Percentiles rank a stretch among this genome's conserved stretches.
Evolutionary conservation across 2,113 vertebrate species (phyloP).

Genomic region (Panurus biarmicus): DNA sequence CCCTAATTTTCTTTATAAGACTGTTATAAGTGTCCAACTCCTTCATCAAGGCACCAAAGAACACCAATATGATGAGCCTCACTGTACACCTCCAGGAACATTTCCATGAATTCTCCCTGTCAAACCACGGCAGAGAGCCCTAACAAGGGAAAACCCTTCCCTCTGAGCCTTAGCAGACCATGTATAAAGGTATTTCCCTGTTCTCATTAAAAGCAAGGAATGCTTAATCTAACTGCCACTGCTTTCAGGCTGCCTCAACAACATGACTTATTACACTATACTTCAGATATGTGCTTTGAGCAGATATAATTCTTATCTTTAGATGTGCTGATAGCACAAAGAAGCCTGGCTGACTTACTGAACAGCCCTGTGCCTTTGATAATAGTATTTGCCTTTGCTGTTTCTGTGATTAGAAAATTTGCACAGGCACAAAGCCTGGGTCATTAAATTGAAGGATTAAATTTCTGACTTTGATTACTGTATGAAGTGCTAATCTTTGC

Average conservation of each 20-base stretch:
- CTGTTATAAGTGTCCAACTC: not conserved
- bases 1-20: not conserved
- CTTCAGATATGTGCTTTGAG: not conserved
- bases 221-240: not conserved
- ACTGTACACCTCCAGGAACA: not conserved
- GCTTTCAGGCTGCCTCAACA: not conserved
- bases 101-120: not conserved
- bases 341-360: constrained; percentile 1
- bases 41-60: not conserved
- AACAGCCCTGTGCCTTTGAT: not conserved
- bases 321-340: constrained; percentile 40
- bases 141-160: not conserved
- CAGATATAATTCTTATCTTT: constrained; percentile 36
- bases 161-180: not conserved
- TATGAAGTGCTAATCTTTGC: not conserved
- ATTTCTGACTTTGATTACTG: not conserved
- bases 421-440: not conserved
- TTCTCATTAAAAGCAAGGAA: constrained; percentile 1
- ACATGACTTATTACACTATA: not conserved
- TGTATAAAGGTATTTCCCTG: not conserved
- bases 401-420: constrained; percentile 10
- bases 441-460: not conserved
- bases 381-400: not conserved
- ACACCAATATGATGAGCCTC: not conserved
- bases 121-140: not conserved